These are phyloP conservation scores for Simalia tracyae DNA, from an alignment of 2,797 vertebrate genomes.

Conservation along the genomic window DNA sequence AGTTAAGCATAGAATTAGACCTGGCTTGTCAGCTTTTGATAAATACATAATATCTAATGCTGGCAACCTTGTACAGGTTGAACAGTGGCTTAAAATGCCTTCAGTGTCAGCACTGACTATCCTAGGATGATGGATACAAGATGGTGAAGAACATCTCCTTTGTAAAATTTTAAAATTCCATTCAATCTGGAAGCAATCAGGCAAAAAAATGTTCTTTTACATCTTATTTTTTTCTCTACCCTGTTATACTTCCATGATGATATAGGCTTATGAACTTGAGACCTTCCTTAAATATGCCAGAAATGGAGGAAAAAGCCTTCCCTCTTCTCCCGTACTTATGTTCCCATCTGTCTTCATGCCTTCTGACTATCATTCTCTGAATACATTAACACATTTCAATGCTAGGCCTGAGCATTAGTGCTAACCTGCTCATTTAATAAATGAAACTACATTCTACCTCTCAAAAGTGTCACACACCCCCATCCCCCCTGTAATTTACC, in stretches of 20 bases:
- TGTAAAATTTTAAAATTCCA: not conserved
- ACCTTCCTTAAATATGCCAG: not conserved
- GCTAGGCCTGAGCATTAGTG: constrained; percentile 29
- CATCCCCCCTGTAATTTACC: constrained; percentile 48
- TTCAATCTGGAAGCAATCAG: not conserved
- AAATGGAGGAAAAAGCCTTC: constrained; percentile 1
- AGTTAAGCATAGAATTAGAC: constrained; percentile 20
- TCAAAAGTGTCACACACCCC: constrained; percentile 60
- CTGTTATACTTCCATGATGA: not conserved
- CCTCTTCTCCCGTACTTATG: not conserved
- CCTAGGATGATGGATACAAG: not conserved
- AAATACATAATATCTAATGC: constrained; percentile 28
- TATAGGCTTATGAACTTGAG: not conserved
- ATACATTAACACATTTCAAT: constrained; percentile 26
- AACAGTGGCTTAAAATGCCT: constrained; percentile 24
- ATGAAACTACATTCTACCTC: constrained; percentile 55
- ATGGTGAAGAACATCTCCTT: constrained; percentile 20
- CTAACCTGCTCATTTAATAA: constrained; percentile 62
- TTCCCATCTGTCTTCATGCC: not conserved
- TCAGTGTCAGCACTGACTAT: not conserved
- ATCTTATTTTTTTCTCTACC: not conserved
- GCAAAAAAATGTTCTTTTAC: not conserved
- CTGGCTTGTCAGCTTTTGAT: constrained; percentile 16
- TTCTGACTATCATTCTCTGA: constrained; percentile 36
- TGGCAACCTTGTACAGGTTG: not conserved